Conservation (phyloP, 2,888 invertebrate genomes). For the Eupithecia inturbata region DNA sequence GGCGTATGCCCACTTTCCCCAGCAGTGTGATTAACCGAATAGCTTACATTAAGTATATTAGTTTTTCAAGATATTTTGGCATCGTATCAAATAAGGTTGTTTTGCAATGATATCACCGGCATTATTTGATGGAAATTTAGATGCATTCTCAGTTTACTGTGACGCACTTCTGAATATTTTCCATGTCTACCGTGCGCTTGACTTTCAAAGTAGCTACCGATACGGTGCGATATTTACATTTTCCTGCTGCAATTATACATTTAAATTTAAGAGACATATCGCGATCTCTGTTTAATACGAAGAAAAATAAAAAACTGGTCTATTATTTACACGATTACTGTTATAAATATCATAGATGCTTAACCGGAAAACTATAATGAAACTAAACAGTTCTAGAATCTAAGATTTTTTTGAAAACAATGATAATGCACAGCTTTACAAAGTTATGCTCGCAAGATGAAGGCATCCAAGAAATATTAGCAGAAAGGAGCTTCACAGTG, state of each 20-base stretch:
- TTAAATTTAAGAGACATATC: background rate
- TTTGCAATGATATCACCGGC: background rate
- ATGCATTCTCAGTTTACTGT: background rate
- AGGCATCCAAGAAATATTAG: too few relatives aligned
- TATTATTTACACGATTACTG: background rate
- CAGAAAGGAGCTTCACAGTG: background rate
- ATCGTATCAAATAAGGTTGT: background rate
- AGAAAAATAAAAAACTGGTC: slow-evolving; percentile 9
- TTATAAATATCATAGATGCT: too few relatives aligned
- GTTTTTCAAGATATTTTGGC: background rate
- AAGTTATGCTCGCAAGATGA: too few relatives aligned
- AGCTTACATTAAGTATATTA: background rate
- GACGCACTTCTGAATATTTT: background rate
- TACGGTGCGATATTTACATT: slow-evolving; percentile 4
- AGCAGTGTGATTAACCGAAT: background rate
- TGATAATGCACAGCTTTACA: too few relatives aligned
- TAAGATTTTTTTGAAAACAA: too few relatives aligned
- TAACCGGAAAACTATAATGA: background rate
- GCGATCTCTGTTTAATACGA: background rate
- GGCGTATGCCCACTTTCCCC: background rate
- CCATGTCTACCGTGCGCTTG: background rate
- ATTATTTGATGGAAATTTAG: background rate
- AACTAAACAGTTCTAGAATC: too few relatives aligned
- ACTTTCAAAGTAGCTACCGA: slow-evolving; percentile 14
- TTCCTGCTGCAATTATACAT: background rate